phyloP scores from a whole-genome alignment of 53 echinoderm and acorn worm genomes.

The Actinopyga echinites region DNA sequence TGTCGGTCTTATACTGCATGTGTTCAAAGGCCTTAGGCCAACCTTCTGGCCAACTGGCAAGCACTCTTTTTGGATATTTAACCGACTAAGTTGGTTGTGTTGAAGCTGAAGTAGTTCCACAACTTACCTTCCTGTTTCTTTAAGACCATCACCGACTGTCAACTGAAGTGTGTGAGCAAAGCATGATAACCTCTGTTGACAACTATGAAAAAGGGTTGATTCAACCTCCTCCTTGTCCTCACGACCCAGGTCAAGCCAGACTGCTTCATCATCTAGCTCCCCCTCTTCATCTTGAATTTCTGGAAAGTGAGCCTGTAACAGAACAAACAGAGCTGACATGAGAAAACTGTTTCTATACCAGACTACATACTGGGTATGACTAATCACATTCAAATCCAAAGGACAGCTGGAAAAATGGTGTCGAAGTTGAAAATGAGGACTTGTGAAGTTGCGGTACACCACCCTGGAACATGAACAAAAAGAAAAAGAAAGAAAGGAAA shows the following conservation, averaged over 20 bases:
- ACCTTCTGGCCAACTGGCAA: no score
- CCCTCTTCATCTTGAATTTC: background rate
- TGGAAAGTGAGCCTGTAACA: background rate
- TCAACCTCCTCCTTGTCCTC: conserved; percentile 1
- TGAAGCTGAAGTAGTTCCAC: background rate
- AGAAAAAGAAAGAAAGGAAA: no score
- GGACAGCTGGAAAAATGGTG: no score
- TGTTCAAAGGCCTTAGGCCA: no score
- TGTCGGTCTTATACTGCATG: no score
- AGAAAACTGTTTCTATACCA: conserved; percentile 14
- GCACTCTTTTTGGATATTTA: no score
- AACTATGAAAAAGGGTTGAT: background rate
- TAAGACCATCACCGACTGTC: conserved; percentile 5
- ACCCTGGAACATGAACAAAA: no score
- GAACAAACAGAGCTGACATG: background rate
- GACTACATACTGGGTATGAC: no score
- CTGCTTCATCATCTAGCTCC: conserved; percentile 24
- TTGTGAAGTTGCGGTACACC: no score
- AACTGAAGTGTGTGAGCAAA: conserved; percentile 39
- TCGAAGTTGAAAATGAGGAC: no score
- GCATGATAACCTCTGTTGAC: conserved; percentile 15
- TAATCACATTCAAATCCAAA: no score
- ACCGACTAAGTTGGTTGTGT: no score
- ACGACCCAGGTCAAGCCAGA: conserved; percentile 17
- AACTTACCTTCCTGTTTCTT: background rate